Evolutionary conservation across 2,888 invertebrate species (phyloP).

Genomic region (Cosmopolites sordidus): DNA sequence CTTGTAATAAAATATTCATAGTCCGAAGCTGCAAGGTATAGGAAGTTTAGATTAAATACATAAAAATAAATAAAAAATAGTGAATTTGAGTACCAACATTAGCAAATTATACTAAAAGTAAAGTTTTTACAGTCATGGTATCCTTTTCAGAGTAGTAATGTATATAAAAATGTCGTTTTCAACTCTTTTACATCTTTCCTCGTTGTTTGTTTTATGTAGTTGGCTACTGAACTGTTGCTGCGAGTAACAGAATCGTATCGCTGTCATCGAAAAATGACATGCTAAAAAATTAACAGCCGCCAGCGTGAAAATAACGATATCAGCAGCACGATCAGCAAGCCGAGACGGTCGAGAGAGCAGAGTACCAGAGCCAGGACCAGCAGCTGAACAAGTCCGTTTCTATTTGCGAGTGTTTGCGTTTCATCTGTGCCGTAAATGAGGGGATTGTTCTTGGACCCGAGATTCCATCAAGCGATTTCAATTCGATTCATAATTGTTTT

Average conservation of each 20-base stretch:
- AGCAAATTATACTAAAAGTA: too few species aligned
- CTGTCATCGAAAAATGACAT: neutral
- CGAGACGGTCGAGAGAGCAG: neutral
- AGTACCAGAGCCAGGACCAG: neutral
- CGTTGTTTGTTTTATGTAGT: slow-evolving; percentile 13
- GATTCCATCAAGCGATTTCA: too few species aligned
- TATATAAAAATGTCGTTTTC: too few species aligned
- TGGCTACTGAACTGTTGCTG: neutral
- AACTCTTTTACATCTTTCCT: slow-evolving; percentile 16
- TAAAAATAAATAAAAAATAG: too few species aligned
- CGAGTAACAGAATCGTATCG: neutral
- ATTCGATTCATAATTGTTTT: too few species aligned
- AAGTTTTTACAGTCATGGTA: too few species aligned
- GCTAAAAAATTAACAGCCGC: slow-evolving; percentile 15
- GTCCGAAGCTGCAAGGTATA: too few species aligned
- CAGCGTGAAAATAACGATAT: slow-evolving; percentile 22
- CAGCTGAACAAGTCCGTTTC: slow-evolving; percentile 9
- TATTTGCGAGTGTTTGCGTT: slow-evolving; percentile 26
- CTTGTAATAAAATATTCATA: too few species aligned
- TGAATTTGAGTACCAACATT: too few species aligned
- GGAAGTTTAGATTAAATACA: too few species aligned
- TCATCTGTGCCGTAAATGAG: slow-evolving; percentile 25
- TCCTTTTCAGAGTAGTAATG: too few species aligned
- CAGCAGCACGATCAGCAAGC: slow-evolving; percentile 16
- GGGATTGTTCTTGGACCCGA: slow-evolving; percentile 14